Percentiles rank a stretch among this genome's conserved stretches.
phyloP scores from a whole-genome alignment of 2,888 invertebrate species.

The Drosophila barbarae region DNA sequence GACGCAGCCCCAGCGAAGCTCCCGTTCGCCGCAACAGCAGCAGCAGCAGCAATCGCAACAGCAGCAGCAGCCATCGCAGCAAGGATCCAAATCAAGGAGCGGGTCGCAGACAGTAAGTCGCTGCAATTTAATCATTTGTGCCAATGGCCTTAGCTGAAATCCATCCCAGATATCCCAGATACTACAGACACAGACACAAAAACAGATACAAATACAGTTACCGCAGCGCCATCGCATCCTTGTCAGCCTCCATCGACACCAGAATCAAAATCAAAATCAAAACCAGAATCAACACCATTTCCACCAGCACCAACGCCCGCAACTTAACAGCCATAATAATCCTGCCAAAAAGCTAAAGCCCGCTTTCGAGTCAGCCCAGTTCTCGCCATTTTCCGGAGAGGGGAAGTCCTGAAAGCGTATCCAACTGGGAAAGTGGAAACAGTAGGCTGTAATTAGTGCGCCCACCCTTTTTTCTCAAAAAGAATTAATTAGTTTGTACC shows the following conservation, averaged over 20 bases:
- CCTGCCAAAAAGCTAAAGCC: constrained; percentile 31
- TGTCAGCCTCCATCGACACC: constrained; percentile 34
- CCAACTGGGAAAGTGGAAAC: constrained; percentile 7
- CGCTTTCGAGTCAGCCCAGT: constrained; percentile 24
- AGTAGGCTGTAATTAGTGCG: constrained; percentile 22
- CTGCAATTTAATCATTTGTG: constrained; percentile 57
- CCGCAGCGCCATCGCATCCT: constrained; percentile 24
- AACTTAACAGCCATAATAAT: constrained; percentile 36
- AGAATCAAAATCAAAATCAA: constrained; percentile 17
- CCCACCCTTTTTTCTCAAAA: neutral
- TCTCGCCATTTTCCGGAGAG: neutral
- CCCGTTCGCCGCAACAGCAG: constrained; percentile 59
- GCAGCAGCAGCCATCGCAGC: constrained; percentile 50
- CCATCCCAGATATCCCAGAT: constrained; percentile 18
- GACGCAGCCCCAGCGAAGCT: constrained; percentile 41
- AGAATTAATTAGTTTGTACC: constrained; percentile 19
- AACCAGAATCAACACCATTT: constrained; percentile 12
- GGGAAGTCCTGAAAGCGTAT: constrained; percentile 9
- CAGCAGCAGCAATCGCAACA: constrained; percentile 59
- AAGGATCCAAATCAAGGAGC: constrained; percentile 50
- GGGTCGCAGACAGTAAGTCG: constrained; percentile 69
- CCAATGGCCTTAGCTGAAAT: constrained; percentile 35
- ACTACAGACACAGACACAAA: constrained; percentile 18
- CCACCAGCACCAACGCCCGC: constrained; percentile 28
- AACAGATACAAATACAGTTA: constrained; percentile 10